Evolutionary conservation across 2,113 vertebrate species (phyloP).

Genomic region (Tautogolabrus adspersus): DNA sequence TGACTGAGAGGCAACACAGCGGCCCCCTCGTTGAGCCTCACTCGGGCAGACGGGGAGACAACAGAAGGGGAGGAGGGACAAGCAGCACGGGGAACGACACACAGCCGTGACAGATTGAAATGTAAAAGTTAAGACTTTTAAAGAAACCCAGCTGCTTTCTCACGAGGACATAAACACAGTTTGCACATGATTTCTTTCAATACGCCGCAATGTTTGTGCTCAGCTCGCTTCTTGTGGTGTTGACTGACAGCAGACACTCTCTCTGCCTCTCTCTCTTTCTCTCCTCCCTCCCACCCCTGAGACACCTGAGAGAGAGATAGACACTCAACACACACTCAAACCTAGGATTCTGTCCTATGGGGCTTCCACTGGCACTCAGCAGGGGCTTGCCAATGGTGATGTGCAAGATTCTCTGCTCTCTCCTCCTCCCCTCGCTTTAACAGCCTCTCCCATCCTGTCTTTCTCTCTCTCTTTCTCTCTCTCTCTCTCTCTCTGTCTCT

Average conservation of each 20-base stretch:
- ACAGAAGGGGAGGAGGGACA: too few species aligned
- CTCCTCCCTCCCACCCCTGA: too few species aligned
- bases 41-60: too few species aligned
- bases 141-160: not conserved
- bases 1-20: too few species aligned
- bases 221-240: constrained; percentile 8
- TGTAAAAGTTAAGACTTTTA: not conserved
- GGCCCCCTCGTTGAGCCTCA: too few species aligned
- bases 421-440: not conserved
- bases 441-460: not conserved
- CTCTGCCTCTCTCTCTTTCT: not conserved
- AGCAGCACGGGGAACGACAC: too few species aligned
- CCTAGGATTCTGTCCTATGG: constrained; percentile 36
- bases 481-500: constrained; percentile 14
- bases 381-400: constrained; percentile 39
- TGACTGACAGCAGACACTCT: constrained; percentile 46
- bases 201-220: constrained; percentile 8
- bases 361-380: constrained; percentile 57
- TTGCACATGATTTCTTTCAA: not conserved
- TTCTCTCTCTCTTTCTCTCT: not conserved
- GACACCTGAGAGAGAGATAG: constrained; percentile 8
- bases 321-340: too few species aligned
- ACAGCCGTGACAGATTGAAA: too few species aligned
- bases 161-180: not conserved
- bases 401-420: not conserved